Evolutionary conservation across 2,113 vertebrate species (phyloP), one percentile per base, ranked within the genome.

Genomic region (Anguilla japonica): DNA sequence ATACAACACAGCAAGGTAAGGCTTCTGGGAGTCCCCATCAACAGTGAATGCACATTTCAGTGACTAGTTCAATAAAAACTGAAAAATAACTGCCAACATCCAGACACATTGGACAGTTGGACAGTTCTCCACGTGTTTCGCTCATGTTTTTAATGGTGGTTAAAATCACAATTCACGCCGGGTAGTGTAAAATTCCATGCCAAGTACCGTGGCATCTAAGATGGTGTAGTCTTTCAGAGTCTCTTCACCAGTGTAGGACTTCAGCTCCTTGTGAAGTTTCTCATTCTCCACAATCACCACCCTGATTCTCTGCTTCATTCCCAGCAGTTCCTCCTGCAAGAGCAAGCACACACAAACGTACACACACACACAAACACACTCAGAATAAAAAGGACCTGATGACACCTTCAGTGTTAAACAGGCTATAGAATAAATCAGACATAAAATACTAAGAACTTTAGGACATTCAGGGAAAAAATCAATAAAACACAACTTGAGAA

Each of bases 221-320:
- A 96, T 88, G 0, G 93, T 96, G 88, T 96, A 94, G 57, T 97
- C 96, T 91, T 92, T 96, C 85, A 96, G 87, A 0, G 88, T 94
- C 41, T 94, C 92, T 63, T 97, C 95, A 1, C 82, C 90, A 85
- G 92, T 89, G 92, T 94, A 93, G 85, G 93, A 94, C 93, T 96
- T 97, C 83, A 98, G 88, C 43, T 96, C 93, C 84, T 94, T 90
- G 3, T 95, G 95, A 53, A 99, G 95, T 8, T 96, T 97, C 88
- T 98, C 96, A 83, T 98, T 99, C 94, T 99, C 97, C 89, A 97
- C 89, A 85, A 97, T 94, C 91, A 97, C 94, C 71, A 96, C 94
- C 89, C 93, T 94, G 84, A 98, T 71, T 84, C 84, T 93, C 83
- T 95, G 93, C 92, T 98, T 98, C 93, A 98, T 89, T 50, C 91